These are phyloP conservation scores for Silurus asotus DNA, from an alignment of 2,113 vertebrate genomes.

Conservation along the genomic window DNA sequence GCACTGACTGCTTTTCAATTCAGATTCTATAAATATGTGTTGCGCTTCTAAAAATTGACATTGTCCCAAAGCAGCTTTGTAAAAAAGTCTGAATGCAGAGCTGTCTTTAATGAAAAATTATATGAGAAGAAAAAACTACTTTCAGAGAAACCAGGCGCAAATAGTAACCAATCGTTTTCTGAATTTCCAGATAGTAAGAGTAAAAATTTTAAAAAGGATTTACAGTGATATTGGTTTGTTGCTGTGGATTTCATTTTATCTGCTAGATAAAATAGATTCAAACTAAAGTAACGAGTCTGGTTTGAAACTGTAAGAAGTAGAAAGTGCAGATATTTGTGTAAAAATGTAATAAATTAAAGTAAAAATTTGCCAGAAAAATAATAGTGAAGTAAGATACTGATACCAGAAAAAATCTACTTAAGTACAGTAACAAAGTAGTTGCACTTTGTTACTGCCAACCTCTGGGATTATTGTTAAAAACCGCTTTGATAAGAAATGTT, in stretches of 20 bases:
- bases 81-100: not conserved
- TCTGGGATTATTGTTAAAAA: not conserved
- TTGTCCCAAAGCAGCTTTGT: not conserved
- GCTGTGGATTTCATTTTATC: not conserved
- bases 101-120: not conserved
- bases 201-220: not conserved
- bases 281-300: too few relatives aligned
- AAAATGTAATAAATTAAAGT: too few relatives aligned
- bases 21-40: not conserved
- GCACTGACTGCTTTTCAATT: not conserved
- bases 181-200: not conserved
- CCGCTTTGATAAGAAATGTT: not conserved
- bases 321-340: too few relatives aligned
- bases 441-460: too few relatives aligned
- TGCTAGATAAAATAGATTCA: not conserved
- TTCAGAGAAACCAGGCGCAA: not conserved
- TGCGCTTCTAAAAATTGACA: not conserved
- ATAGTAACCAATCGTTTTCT: not conserved
- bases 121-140: not conserved
- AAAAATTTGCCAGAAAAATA: too few relatives aligned
- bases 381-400: too few relatives aligned
- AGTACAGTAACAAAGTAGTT: too few relatives aligned
- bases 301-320: too few relatives aligned
- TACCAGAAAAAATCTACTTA: too few relatives aligned
- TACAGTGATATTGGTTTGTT: not conserved